A percentile compares a stretch with the other conserved stretches of the same genome.
phyloP scores from a whole-genome alignment of 2,797 vertebrate genomes.

The Sitta carolinensis region DNA sequence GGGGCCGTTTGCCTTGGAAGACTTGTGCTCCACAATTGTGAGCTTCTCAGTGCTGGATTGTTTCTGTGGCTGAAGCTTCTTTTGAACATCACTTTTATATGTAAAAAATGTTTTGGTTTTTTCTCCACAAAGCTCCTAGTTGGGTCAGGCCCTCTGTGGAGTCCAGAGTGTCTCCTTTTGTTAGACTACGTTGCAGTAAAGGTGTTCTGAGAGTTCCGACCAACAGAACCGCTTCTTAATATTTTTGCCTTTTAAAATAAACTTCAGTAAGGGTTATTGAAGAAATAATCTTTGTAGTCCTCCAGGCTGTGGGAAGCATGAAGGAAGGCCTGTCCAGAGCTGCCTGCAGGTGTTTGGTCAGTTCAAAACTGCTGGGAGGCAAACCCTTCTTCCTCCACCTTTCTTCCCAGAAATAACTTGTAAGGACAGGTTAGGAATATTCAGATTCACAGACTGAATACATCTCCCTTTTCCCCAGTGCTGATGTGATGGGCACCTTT shows the following conservation, averaged over 20 bases:
- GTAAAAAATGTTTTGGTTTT: neutral
- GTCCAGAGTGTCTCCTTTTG: neutral
- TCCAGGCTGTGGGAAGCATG: neutral
- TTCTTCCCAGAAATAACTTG: neutral
- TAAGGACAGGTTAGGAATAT: neutral
- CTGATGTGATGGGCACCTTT: rapidly evolving
- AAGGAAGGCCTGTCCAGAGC: neutral
- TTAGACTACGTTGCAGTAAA: neutral
- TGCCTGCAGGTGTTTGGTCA: neutral
- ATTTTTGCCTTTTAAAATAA: neutral
- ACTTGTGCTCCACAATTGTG: neutral
- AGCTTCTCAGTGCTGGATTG: neutral
- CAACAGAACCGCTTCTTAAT: neutral
- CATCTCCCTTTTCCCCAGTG: neutral
- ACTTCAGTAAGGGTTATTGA: neutral
- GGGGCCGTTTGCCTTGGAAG: neutral
- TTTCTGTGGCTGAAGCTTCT: neutral
- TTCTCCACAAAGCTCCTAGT: neutral
- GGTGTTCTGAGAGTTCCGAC: neutral
- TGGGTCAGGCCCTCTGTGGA: neutral
- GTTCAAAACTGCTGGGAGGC: neutral
- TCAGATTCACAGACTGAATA: neutral
- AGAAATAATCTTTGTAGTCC: neutral
- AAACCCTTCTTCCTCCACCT: neutral
- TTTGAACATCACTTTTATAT: neutral